Conservation (phyloP, 2,888 invertebrate species). For the Acleris emargana region DNA sequence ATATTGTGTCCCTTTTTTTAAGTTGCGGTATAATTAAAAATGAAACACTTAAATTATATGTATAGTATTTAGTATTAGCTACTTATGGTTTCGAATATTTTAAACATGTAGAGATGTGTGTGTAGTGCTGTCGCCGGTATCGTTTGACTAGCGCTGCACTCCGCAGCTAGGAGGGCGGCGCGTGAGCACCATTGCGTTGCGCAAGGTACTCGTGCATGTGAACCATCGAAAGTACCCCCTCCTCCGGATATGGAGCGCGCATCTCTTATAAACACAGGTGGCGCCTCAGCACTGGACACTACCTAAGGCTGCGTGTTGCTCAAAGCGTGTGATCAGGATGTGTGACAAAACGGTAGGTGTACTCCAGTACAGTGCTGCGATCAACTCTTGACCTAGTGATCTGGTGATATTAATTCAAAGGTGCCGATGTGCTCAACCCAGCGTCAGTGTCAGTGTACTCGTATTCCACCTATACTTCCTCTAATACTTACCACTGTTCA, state of each 20-base stretch:
- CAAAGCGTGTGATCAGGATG: slow-evolving; percentile 70
- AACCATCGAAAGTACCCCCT: slow-evolving; percentile 82
- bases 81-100: too few species aligned
- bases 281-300: slow-evolving; percentile 74
- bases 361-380: slow-evolving; percentile 41
- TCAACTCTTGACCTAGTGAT: slow-evolving; percentile 57
- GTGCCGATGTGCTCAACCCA: slow-evolving; percentile 26
- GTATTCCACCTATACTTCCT: slow-evolving; percentile 15
- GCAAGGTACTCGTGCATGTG: slow-evolving; percentile 71
- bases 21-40: too few species aligned
- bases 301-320: slow-evolving; percentile 61
- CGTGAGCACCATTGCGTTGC: slow-evolving; percentile 73
- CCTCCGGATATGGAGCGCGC: slow-evolving; percentile 75
- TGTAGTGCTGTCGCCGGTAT: slow-evolving; percentile 17
- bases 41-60: too few species aligned
- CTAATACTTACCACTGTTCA: slow-evolving; percentile 2
- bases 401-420: slow-evolving; percentile 46
- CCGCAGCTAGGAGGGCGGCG: slow-evolving; percentile 61
- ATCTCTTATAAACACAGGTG: slow-evolving; percentile 81
- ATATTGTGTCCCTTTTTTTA: too few species aligned
- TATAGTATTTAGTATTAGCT: too few species aligned
- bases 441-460: slow-evolving; percentile 39
- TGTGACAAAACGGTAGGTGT: slow-evolving; percentile 78
- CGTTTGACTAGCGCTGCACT: slow-evolving; percentile 32
- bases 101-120: neutral